Conservation (phyloP, 2,113 vertebrate species). For the Galbula dea region DNA sequence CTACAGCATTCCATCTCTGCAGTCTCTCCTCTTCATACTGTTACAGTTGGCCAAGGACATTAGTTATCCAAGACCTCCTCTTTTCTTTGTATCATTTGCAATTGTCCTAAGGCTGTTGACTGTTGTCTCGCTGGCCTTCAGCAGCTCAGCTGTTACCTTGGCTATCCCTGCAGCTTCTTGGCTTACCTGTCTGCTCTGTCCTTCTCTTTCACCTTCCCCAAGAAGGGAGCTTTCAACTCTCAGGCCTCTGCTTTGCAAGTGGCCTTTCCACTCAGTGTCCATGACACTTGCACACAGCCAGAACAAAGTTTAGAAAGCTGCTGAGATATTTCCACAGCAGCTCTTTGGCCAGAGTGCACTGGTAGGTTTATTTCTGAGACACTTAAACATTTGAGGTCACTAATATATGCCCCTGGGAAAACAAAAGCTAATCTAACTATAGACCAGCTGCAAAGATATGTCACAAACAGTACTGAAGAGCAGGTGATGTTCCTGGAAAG, state of each 20-base stretch:
- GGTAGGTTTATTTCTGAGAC: not conserved
- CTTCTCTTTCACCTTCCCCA: not conserved
- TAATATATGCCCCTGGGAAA: not conserved
- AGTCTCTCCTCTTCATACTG: not conserved
- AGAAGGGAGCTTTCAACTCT: not conserved
- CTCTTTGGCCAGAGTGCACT: not conserved
- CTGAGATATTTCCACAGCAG: not conserved
- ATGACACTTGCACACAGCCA: not conserved
- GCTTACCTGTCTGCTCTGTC: not conserved
- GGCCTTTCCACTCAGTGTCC: not conserved
- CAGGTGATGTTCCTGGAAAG: not conserved
- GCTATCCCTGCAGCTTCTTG: not conserved
- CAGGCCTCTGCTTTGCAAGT: not conserved
- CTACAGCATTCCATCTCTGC: not conserved
- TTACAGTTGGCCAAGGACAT: not conserved
- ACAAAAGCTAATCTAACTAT: not conserved
- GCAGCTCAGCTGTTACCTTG: conserved; percentile 4
- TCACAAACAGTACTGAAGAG: not conserved
- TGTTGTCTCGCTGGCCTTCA: not conserved
- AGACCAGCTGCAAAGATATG: not conserved
- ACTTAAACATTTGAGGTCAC: not conserved
- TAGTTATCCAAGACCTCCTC: not conserved
- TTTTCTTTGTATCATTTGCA: not conserved
- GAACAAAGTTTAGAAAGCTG: not conserved
- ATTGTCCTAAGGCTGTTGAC: not conserved